These are phyloP conservation scores for Anolis carolinensis DNA, from an alignment of 2,113 vertebrate species.

Conservation along the genomic window DNA sequence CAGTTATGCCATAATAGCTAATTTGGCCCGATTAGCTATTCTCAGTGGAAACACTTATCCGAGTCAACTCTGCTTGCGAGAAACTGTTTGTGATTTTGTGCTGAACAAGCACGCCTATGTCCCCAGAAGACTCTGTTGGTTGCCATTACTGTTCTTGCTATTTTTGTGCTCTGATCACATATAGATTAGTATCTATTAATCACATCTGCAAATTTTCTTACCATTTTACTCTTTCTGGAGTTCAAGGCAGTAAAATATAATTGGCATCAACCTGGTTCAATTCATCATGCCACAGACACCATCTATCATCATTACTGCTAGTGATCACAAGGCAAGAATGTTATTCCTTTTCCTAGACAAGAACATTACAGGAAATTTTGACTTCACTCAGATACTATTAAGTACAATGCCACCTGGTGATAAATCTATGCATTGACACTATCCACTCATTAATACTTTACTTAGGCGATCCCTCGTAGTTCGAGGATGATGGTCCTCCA, in stretches of 20 bases:
- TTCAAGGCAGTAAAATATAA: slow-evolving; percentile 32
- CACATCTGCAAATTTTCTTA: slow-evolving; percentile 49
- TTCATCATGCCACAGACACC: slow-evolving; percentile 21
- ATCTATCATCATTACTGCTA: slow-evolving; percentile 22
- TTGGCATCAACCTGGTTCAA: slow-evolving; percentile 40
- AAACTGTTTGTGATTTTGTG: slow-evolving; percentile 61
- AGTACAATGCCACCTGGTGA: background rate
- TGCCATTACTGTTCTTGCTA: slow-evolving; percentile 14
- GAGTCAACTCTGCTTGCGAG: slow-evolving; percentile 64
- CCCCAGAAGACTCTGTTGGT: slow-evolving; percentile 43
- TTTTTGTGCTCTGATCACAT: slow-evolving; percentile 60
- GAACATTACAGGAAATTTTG: background rate
- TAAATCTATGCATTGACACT: background rate
- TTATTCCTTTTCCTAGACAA: background rate
- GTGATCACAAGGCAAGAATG: background rate
- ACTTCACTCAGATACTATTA: background rate
- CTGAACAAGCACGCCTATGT: slow-evolving; percentile 41
- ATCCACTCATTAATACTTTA: background rate
- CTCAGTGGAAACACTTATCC: slow-evolving; percentile 65
- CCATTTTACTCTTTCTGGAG: slow-evolving; percentile 52
- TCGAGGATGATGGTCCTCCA: no score
- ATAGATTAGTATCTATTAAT: slow-evolving; percentile 41
- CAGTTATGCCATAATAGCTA: slow-evolving; percentile 52
- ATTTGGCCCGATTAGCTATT: slow-evolving; percentile 64
- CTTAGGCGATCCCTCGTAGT: no score